phyloP scores from a whole-genome alignment of 2,797 vertebrate genomes.

The Lates japonicus region DNA sequence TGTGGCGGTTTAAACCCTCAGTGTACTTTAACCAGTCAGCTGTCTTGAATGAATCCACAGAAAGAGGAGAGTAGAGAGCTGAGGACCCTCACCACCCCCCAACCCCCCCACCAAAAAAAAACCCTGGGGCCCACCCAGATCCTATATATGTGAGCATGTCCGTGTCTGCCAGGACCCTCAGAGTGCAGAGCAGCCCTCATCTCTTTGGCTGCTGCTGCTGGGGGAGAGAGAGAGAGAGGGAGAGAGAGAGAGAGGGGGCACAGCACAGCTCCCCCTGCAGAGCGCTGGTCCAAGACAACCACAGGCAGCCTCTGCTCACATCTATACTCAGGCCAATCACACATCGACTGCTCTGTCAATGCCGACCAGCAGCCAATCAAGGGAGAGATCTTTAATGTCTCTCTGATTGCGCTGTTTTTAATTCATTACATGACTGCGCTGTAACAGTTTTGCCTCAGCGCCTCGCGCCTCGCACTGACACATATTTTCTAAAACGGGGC shows the following conservation, averaged over 20 bases:
- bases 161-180: slow-evolving; percentile 56
- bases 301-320: slow-evolving; percentile 62
- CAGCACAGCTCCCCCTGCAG: slow-evolving; percentile 50
- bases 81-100: not conserved
- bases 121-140: slow-evolving; percentile 54
- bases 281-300: slow-evolving; percentile 61
- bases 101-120: slow-evolving; percentile 44
- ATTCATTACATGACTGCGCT: slow-evolving; percentile 67
- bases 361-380: slow-evolving; percentile 55
- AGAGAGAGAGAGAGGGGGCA: not conserved
- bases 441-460: slow-evolving; percentile 62
- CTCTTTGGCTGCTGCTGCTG: slow-evolving; percentile 58
- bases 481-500: slow-evolving; percentile 68
- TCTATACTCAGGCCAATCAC: slow-evolving; percentile 53
- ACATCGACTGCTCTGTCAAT: slow-evolving; percentile 59
- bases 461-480: slow-evolving; percentile 66
- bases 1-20: slow-evolving; percentile 51
- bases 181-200: slow-evolving; percentile 53
- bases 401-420: slow-evolving; percentile 69
- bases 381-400: slow-evolving; percentile 55
- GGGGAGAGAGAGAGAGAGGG: not conserved
- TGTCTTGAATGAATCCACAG: slow-evolving; percentile 62
- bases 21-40: slow-evolving; percentile 50
- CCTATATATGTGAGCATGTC: slow-evolving; percentile 60
- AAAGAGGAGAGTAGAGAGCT: slow-evolving; percentile 20